phyloP scores from a whole-genome alignment of 2,797 vertebrate species.

The Macropus fuliginosus region DNA sequence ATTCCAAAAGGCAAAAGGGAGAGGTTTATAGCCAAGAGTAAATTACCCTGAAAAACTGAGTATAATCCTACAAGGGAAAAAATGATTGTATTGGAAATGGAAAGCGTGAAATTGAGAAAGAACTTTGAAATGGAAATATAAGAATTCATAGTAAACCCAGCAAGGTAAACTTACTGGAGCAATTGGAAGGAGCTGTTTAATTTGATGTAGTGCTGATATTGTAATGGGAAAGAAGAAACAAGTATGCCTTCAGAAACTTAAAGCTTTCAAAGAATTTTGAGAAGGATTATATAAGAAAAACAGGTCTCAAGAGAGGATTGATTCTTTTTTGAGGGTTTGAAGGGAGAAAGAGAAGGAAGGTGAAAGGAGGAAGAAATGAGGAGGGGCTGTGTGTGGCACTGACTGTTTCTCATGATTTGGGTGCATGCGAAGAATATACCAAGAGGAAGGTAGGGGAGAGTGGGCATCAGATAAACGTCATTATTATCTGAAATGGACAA shows the following conservation, averaged over 20 bases:
- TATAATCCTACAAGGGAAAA: not conserved
- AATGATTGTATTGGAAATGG: not conserved
- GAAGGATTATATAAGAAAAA: not conserved
- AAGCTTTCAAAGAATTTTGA: not conserved
- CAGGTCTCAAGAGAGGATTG: not conserved
- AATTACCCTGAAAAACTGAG: not conserved
- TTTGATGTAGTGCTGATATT: not conserved
- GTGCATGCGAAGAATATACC: not conserved
- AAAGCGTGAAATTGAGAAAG: not conserved
- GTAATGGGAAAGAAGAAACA: not conserved
- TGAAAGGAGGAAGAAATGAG: not conserved
- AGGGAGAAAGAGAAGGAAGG: not conserved
- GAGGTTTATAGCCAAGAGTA: not conserved
- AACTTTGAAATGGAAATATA: not conserved
- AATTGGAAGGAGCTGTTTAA: not conserved
- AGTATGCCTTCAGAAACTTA: not conserved
- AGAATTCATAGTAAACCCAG: not conserved
- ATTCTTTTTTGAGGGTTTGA: not conserved
- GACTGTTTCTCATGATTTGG: not conserved
- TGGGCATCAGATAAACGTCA: not conserved
- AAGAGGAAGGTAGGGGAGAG: not conserved
- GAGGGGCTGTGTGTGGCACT: not conserved
- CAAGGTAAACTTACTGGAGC: not conserved
- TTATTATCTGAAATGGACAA: not conserved
- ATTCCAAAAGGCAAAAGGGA: not conserved